Evolutionary conservation across 1,140 invertebrate species (phyloP), one percentile per base, ranked within the genome.

Genomic region (Belonocnema kinseyi): DNA sequence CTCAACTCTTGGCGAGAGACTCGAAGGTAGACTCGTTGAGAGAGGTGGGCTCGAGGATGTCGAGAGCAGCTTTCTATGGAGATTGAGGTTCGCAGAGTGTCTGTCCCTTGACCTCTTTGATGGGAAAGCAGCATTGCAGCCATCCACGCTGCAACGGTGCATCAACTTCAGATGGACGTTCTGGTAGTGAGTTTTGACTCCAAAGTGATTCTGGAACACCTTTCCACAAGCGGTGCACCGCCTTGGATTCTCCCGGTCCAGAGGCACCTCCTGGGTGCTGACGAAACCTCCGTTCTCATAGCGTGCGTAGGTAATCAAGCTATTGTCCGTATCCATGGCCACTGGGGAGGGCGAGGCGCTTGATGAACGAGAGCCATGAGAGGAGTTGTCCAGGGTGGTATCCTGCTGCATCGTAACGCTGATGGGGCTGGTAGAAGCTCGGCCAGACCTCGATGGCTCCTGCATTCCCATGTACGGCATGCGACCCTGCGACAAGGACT

Each of bases 101-200:
- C 98, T 92, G 87, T 99, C 98, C 76, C 98, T 94, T 80, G 96
- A 98, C 71, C 97, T 92, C 88, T 98, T 99, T 0, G 97, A 98
- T n/a, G 97, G 97, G 87, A 99, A 99, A 0, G 97, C 95, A 0
- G 97, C 97, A 88, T 97, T 97, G 88, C 98, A 99, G n/a, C 98
- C 98, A 78, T 98, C 97, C 3, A 99, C 96, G 79, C 95, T 97
- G 91, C 98, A 99, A 85, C 97, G 97, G 90, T 99, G 98, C 95
- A 98, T 98, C 76, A 99, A 90, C 90, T 99, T 99, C 56, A 99
- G 93, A 92, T 99, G 98, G 0, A 98, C 96, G 89, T 97, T 98
- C 92, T 98, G 97, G 90, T 98, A 99, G 87, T 99, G 98, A 0
- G 96, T 97, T 90, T 98, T 98, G 1, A 98, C 95, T n/a, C 96